These are phyloP conservation scores for Typhlichthys eigenmanni DNA, from an alignment of 2,797 vertebrate genomes.

Conservation along the genomic window DNA sequence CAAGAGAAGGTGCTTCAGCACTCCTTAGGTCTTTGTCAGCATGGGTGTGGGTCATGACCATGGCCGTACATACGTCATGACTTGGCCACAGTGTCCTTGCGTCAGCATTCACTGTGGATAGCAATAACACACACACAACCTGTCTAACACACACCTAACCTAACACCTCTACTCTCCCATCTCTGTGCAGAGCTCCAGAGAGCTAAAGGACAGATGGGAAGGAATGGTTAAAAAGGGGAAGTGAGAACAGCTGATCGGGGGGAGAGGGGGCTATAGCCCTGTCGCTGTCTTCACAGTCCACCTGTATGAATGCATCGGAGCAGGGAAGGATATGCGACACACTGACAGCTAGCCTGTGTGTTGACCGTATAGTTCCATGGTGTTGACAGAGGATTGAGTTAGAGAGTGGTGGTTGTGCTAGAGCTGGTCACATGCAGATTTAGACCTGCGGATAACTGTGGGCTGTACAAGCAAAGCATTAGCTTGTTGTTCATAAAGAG, in stretches of 20 bases:
- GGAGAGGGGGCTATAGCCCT: conserved; percentile 4
- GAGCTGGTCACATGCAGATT: conserved; percentile 19
- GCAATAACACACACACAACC: too few relatives aligned
- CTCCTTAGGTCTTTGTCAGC: not conserved
- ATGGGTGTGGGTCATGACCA: not conserved
- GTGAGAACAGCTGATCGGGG: conserved; percentile 35
- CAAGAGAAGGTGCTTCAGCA: not conserved
- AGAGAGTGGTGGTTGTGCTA: not conserved
- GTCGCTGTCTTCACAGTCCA: conserved; percentile 20
- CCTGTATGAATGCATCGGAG: conserved; percentile 28
- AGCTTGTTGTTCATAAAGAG: not conserved
- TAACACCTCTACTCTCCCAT: not conserved
- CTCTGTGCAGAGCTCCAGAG: conserved; percentile 2
- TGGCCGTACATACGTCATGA: not conserved
- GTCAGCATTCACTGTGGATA: not conserved
- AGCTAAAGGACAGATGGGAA: too few relatives aligned
- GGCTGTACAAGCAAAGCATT: conserved; percentile 8
- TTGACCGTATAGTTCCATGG: not conserved
- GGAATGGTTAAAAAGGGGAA: conserved; percentile 21
- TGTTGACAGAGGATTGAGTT: not conserved
- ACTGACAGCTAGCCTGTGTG: conserved; percentile 1
- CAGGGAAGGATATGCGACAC: conserved; percentile 14
- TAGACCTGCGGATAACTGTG: conserved; percentile 13
- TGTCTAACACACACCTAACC: not conserved
- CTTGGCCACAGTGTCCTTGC: not conserved